These are phyloP conservation scores for Tachyglossus aculeatus DNA, from an alignment of 2,797 vertebrate genomes.

Conservation along the genomic window DNA sequence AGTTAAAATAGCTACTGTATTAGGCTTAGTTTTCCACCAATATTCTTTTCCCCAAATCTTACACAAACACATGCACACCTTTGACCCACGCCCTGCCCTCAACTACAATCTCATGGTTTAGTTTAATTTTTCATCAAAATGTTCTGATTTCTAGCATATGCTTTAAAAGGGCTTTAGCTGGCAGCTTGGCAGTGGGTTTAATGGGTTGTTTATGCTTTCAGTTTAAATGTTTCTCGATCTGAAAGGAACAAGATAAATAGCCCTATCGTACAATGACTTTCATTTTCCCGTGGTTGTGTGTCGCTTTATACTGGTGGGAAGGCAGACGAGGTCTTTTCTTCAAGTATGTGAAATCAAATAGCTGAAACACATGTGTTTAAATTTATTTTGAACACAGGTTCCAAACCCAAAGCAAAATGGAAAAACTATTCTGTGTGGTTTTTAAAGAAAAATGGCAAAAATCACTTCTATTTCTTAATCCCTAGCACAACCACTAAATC, in stretches of 20 bases:
- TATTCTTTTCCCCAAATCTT: background rate
- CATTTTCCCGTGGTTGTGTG: background rate
- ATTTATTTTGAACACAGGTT: slow-evolving; percentile 51
- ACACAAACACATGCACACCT: too few species aligned
- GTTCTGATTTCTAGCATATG: slow-evolving; percentile 21
- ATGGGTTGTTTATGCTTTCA: slow-evolving; percentile 26
- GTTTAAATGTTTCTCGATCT: slow-evolving; percentile 17
- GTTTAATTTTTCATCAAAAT: slow-evolving; percentile 19
- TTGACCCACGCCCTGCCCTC: too few species aligned
- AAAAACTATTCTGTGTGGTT: slow-evolving; percentile 40
- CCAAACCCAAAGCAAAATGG: slow-evolving; percentile 44
- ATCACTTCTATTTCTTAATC: slow-evolving; percentile 48
- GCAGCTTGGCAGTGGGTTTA: background rate
- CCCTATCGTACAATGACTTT: background rate
- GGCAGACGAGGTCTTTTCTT: background rate
- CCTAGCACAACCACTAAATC: slow-evolving; percentile 2
- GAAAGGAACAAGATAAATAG: slow-evolving; percentile 33
- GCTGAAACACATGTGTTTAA: slow-evolving; percentile 50
- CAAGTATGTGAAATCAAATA: slow-evolving; percentile 45
- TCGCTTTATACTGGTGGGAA: slow-evolving; percentile 33
- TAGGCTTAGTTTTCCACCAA: background rate
- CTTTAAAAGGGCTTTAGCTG: slow-evolving; percentile 21
- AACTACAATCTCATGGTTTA: too few species aligned
- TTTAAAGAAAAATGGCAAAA: slow-evolving; percentile 38
- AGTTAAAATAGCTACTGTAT: slow-evolving; percentile 9